Evolutionary conservation across 2,113 vertebrate species (phyloP), one percentile per base, ranked within the genome.

Genomic region (Rostratula benghalensis): DNA sequence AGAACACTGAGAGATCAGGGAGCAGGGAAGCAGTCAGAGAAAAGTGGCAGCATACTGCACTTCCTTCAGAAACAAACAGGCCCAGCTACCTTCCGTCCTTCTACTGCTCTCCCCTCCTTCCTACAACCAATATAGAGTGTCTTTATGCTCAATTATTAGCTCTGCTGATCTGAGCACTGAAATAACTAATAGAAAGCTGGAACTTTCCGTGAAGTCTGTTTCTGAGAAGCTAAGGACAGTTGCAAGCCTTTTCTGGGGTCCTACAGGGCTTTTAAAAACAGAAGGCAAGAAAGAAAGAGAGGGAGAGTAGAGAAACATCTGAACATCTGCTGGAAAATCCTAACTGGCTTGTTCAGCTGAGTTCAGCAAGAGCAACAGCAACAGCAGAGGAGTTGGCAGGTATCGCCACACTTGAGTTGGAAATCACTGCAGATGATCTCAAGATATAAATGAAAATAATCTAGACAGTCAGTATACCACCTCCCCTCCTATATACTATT

Each of bases 311-410:
- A 75, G 80, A 95, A 97, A 95, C 90, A 89, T 96, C 96, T 94
- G 97, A 96, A 94, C 98, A 97, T 97, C 97, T 98, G 97, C 90
- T 92, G 56, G 95, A 96, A 96, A 97, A 92, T 83, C 93, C 69
- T 67, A 67, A 86, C 33, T 67, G 94, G 91, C 76, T 89, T 95
- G 76, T 97, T 98, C 96, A 96, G 97, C 97, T 98, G 97, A 98
- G 91, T 96, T 98, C 97, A 98, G 96, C 97, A 97, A 85, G 93
- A 98, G 95, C 95, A 96, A 70, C 77, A 70, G 35, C 84, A 88
- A 54, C 45, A 88, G 87, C 69, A 74, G 89, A 92, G 46, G 87
- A 97, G 89, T 90, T 98, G 96, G 97, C 98, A 98, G 97, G 97
- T 98, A 96, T 97, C 92, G 27, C 95, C 87, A 88, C 71, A 68